Evolutionary conservation across 2,113 vertebrate genomes (phyloP).

Genomic region (Oryzias javanicus): DNA sequence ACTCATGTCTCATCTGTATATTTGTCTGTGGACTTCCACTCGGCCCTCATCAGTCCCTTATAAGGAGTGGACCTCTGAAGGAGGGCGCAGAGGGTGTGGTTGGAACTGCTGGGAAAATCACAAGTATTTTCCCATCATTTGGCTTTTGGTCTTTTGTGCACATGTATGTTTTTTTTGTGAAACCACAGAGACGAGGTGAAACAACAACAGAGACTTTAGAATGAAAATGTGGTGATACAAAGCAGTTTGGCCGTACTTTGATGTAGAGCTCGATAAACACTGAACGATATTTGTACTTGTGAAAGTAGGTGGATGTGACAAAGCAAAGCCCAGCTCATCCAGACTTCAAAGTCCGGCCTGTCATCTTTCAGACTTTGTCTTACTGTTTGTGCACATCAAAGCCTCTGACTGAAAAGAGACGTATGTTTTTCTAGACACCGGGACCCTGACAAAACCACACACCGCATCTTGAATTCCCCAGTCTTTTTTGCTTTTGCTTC

Average conservation of each 20-base stretch:
- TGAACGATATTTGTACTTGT: not conserved
- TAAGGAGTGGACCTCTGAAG: conserved; percentile 55
- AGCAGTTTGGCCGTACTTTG: conserved; percentile 34
- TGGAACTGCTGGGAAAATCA: conserved; percentile 55
- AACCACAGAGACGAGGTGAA: conserved; percentile 9
- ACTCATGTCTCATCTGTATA: conserved; percentile 60
- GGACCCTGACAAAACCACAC: conserved; percentile 37
- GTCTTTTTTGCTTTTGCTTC: conserved; percentile 40
- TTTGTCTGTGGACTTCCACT: conserved; percentile 58
- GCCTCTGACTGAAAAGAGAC: not conserved
- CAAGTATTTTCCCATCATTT: conserved; percentile 63
- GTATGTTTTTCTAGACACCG: not conserved
- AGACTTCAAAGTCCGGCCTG: conserved; percentile 44
- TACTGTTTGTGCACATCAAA: conserved; percentile 25
- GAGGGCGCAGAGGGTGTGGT: conserved; percentile 19
- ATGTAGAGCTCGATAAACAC: conserved; percentile 29
- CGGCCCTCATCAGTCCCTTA: conserved; percentile 57
- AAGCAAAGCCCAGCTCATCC: conserved; percentile 12
- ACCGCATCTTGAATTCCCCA: conserved; percentile 30
- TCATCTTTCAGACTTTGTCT: conserved; percentile 10
- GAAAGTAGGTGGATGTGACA: conserved; percentile 13
- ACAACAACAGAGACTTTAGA: not conserved
- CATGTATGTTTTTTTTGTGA: conserved; percentile 11
- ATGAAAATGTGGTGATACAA: conserved; percentile 11
- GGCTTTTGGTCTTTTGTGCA: conserved; percentile 15